Base-by-base conservation (phyloP, 2,888 invertebrate genomes). In the Scaptomyza flava region DNA sequence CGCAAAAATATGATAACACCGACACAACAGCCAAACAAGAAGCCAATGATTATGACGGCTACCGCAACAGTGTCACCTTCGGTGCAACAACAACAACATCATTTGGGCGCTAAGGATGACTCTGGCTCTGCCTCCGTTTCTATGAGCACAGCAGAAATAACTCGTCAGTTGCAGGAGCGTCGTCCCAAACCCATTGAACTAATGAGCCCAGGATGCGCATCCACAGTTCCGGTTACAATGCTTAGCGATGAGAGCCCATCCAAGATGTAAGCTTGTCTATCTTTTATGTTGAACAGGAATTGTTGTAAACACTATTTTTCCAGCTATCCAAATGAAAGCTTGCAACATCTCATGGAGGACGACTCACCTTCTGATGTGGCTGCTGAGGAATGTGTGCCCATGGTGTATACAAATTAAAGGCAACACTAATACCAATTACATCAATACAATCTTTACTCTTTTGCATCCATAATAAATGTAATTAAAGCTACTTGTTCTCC, bases 241-340 rank as follows among this genome's bases (percentile, higher is more conserved):
- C 98, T 98, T 90, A 98, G 97, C 92, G 98, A 98, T 92, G 98
- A 98, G 87, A 97, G 97, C 56, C 97, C 97, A 1, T 92, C 96
- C 50, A 97, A 97, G 91, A 96, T 96, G 96, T 96, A 77, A 23
- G 57, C 4, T 38, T 51, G n/a, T 6, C 27, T 27, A 27, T 27
- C 11, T 50, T 14, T 12, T 46, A 27, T 46, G 9, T 20, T 14
- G 2, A 23, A 1, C 5, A 0, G 2, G n/a, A 50, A 6, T 30
- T 20, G 1, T 31, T 23, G 2, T 8, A 5, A n/a, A 7, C 8
- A 2, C 11, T 42, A 1, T 31, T 30, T 47, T 70, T 51, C 0
- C 92, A 97, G 96, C 91, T 96, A 96, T 92, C 96, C 96, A 11
- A 96, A 96, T 91, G 97, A 97, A 90, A 90, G 90, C 58, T 94